Conservation (phyloP, 2,888 invertebrate genomes). For the Hoplodrina blanda region DNA sequence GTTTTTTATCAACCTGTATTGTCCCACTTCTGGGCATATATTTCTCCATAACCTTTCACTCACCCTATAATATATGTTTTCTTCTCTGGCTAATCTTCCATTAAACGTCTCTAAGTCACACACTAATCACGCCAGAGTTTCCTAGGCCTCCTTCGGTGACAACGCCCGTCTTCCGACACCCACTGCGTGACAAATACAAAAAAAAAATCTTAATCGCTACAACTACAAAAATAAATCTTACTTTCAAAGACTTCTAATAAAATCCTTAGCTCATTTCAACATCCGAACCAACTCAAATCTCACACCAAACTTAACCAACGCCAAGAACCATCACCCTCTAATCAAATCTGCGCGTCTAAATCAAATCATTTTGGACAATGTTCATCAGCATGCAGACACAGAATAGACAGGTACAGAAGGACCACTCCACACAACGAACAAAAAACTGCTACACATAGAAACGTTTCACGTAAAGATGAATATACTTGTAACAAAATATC, state of each 20-base stretch:
- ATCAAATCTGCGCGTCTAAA: conserved; percentile 45
- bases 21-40: no score
- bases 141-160: no score
- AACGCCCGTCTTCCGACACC: no score
- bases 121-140: no score
- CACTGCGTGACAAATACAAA: no score
- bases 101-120: no score
- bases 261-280: conserved; percentile 20
- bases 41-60: no score
- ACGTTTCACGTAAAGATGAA: not conserved
- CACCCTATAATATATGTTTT: no score
- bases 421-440: not conserved
- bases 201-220: no score
- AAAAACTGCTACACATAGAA: not conserved
- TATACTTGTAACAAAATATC: no score
- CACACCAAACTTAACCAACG: conserved; percentile 26
- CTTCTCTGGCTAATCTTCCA: no score
- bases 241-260: not conserved
- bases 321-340: conserved; percentile 48
- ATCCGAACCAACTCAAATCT: conserved; percentile 31
- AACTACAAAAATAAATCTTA: not conserved
- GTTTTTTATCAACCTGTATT: no score
- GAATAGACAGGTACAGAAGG: conserved; percentile 2
- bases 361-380: conserved; percentile 61
- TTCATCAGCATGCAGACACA: conserved; percentile 48